Evolutionary conservation across 2,888 invertebrate genomes (phyloP), one percentile per base, ranked within the genome.

Genomic region (Pandemis corylana): DNA sequence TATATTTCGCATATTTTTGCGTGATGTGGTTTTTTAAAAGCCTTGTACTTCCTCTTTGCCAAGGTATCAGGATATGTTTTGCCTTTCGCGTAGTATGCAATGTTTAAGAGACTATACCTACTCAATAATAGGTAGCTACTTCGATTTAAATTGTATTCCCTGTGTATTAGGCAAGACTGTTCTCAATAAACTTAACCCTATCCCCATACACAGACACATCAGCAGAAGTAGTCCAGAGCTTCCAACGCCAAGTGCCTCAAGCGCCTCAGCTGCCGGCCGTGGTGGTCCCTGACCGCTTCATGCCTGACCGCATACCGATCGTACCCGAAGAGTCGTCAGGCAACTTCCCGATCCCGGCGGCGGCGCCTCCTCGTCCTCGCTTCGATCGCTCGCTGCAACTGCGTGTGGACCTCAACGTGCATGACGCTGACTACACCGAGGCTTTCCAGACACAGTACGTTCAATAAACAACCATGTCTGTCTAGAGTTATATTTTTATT

Each of bases 361-460:
- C 71, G 67, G 69, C 75, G 63, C 72, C 75, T 65, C 75, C 85
- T 2, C 81, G 77, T 2, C 91, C 89, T 9, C 83, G 81, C 69
- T 86, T 90, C 77, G 80, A 82, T 67, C 84, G 84, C 68, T 85
- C 90, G 51, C 76, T 89, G 72, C 72, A 79, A 75, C 62, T 92
- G 64, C 84, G 85, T 51, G 91, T 83, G 6, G 82, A 82, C 76
- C 84, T 92, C 53, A 87, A 86, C 20, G 90, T 89, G 66, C 86
- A 85, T 13, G 83, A 85, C 70, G 87, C 91, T 12, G 91, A 85
- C 78, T 92, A 87, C 80, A 87, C 90, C 2, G 92, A 92, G 77
- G 80, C 84, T 1, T 92, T 90, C 79, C 82, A 85, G 10, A 81
- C 85, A 2, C 86, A 90, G 91, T 90, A 76, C 63, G 83, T 77